Conservation (phyloP, 2,113 vertebrate genomes). For the Periophthalmodon schlosseri region DNA sequence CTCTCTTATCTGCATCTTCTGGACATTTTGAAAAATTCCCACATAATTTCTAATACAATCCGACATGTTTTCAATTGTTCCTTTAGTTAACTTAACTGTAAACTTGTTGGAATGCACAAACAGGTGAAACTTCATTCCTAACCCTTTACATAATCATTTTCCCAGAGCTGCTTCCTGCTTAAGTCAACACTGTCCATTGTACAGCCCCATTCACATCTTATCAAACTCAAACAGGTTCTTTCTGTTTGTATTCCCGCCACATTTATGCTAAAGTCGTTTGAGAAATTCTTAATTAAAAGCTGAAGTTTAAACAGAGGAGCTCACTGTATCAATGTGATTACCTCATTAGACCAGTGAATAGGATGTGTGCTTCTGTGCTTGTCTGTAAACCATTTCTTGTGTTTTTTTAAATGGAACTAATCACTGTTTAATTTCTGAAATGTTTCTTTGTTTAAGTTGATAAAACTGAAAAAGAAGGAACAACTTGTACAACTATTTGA, state of each 20-base stretch:
- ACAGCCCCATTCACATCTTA: neutral
- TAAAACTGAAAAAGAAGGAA: neutral
- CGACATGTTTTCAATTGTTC: neutral
- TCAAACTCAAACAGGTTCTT: neutral
- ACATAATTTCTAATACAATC: neutral
- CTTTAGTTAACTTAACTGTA: neutral
- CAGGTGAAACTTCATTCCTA: neutral
- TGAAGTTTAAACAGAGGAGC: neutral
- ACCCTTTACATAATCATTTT: neutral
- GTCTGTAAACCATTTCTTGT: neutral
- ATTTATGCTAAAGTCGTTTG: neutral
- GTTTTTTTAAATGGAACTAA: neutral
- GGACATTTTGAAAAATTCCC: neutral
- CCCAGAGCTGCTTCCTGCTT: neutral
- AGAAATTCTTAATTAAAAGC: slow-evolving; percentile 41
- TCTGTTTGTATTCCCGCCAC: slow-evolving; percentile 5
- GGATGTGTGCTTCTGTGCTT: neutral
- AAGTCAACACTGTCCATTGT: neutral
- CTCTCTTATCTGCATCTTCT: neutral
- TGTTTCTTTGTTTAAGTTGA: neutral
- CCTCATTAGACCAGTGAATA: neutral
- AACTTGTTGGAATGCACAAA: neutral
- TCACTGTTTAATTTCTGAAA: neutral
- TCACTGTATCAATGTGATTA: slow-evolving; percentile 9
- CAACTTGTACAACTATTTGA: neutral